phyloP scores from a whole-genome alignment of 2,888 invertebrate species.

The Empis stercorea region DNA sequence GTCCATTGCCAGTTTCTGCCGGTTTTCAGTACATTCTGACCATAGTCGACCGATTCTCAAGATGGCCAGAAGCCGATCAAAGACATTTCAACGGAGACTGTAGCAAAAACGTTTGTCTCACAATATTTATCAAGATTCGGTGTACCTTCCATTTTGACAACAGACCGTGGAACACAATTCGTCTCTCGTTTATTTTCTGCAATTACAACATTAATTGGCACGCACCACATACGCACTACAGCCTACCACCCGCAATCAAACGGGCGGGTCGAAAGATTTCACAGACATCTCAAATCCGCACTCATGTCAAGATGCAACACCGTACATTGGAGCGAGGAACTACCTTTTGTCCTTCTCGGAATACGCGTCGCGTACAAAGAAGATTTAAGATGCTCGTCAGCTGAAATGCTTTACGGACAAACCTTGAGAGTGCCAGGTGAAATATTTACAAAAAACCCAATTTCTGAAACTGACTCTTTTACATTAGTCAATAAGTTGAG shows the following conservation, averaged over 20 bases:
- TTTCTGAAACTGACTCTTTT: no score
- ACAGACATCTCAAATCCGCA: neutral
- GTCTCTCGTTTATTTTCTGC: slow-evolving; percentile 4
- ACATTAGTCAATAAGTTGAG: no score
- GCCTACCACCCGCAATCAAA: neutral
- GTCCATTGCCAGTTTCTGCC: slow-evolving; percentile 19
- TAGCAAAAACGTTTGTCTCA: slow-evolving; percentile 1
- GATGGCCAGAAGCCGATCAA: slow-evolving; percentile 7
- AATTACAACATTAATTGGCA: neutral
- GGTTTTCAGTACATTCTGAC: slow-evolving; percentile 6
- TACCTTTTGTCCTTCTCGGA: no score
- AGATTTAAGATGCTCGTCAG: neutral
- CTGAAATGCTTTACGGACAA: neutral
- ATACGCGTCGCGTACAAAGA: neutral
- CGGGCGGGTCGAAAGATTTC: neutral
- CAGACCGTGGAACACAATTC: slow-evolving; percentile 4
- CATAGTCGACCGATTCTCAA: slow-evolving; percentile 4
- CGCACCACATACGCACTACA: neutral
- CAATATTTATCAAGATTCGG: slow-evolving; percentile 4
- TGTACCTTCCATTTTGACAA: neutral
- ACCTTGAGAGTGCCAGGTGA: neutral
- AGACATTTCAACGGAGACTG: slow-evolving; percentile 3
- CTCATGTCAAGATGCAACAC: neutral
- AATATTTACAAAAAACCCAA: neutral
- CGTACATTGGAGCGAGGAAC: neutral